Percentiles rank a stretch among this genome's conserved stretches.
Conservation (phyloP, 2,888 invertebrate species). For the Sphaeridia pumilis region DNA sequence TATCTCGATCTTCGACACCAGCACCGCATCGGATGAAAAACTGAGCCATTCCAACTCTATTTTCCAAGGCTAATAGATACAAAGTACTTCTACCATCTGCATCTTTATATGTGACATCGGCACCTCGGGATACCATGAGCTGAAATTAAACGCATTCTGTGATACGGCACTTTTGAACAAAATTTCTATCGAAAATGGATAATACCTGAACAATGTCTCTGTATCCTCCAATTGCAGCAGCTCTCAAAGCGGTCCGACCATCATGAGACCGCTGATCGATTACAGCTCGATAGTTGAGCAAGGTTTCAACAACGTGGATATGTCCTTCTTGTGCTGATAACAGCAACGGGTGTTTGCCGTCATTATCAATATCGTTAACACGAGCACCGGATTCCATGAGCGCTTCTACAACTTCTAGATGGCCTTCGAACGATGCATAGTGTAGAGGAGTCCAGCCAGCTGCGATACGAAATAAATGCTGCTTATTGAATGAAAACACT, state of each 20-base stretch:
- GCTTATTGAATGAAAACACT: neutral
- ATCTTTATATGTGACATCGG: slow-evolving; percentile 77
- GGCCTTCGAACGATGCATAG: slow-evolving; percentile 90
- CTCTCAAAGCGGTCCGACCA: slow-evolving; percentile 66
- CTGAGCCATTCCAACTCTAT: slow-evolving; percentile 69
- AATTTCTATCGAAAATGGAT: neutral
- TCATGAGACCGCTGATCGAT: slow-evolving; percentile 79
- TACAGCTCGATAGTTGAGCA: slow-evolving; percentile 64
- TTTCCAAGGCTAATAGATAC: slow-evolving; percentile 81
- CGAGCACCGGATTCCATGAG: slow-evolving; percentile 76
- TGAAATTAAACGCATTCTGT: no score
- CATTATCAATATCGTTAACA: slow-evolving; percentile 79
- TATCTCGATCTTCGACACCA: slow-evolving; percentile 74
- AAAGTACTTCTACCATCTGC: slow-evolving; percentile 84
- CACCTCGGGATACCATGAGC: slow-evolving; percentile 55
- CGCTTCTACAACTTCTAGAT: slow-evolving; percentile 67
- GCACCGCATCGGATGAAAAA: slow-evolving; percentile 65
- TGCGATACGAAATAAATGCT: neutral
- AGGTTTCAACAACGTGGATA: slow-evolving; percentile 51
- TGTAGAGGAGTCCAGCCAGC: slow-evolving; percentile 86
- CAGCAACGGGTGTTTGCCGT: slow-evolving; percentile 76
- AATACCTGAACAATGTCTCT: slow-evolving; percentile 42
- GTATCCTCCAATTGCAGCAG: slow-evolving; percentile 74
- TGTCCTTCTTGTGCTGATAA: slow-evolving; percentile 75
- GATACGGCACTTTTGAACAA: no score